Evolutionary conservation across 2,113 vertebrate genomes (phyloP).

Genomic region (Phycodurus eques): DNA sequence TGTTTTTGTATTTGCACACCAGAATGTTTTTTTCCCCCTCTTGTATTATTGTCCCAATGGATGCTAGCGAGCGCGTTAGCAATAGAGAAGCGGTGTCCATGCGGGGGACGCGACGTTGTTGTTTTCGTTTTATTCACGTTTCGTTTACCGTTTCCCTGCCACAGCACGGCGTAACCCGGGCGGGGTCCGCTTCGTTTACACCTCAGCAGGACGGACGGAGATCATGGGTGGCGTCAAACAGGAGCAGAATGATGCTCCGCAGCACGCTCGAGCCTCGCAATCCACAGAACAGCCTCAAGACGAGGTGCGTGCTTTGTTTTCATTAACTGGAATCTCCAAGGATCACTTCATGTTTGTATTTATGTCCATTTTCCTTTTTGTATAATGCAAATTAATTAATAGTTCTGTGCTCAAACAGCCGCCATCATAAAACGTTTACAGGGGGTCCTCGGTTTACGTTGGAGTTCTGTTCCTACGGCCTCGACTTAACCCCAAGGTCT

Average conservation of each 20-base stretch:
- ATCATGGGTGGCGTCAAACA: conserved; percentile 78
- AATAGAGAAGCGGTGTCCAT: neutral
- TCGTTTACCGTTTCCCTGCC: neutral
- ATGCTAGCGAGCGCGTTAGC: conserved; percentile 1
- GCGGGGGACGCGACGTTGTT: neutral
- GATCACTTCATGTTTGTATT: neutral
- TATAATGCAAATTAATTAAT: neutral
- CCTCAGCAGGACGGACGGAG: conserved; percentile 1
- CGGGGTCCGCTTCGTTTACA: neutral
- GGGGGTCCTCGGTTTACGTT: neutral
- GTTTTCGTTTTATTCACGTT: neutral
- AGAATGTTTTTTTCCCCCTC: neutral
- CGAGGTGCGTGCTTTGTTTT: conserved; percentile 56
- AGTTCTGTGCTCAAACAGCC: neutral
- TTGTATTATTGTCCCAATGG: neutral
- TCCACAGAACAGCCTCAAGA: conserved; percentile 69
- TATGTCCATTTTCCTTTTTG: neutral
- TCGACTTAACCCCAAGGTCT: neutral
- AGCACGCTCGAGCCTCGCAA: conserved; percentile 58
- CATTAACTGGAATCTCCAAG: neutral
- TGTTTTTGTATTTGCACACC: neutral
- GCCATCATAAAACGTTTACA: neutral
- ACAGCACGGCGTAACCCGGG: neutral
- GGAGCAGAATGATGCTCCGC: conserved; percentile 70
- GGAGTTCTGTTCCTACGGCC: neutral